Percentiles rank a stretch among this genome's conserved stretches.
phyloP scores from a whole-genome alignment of 2,888 invertebrate species.

The Drymonia ruficornis region DNA sequence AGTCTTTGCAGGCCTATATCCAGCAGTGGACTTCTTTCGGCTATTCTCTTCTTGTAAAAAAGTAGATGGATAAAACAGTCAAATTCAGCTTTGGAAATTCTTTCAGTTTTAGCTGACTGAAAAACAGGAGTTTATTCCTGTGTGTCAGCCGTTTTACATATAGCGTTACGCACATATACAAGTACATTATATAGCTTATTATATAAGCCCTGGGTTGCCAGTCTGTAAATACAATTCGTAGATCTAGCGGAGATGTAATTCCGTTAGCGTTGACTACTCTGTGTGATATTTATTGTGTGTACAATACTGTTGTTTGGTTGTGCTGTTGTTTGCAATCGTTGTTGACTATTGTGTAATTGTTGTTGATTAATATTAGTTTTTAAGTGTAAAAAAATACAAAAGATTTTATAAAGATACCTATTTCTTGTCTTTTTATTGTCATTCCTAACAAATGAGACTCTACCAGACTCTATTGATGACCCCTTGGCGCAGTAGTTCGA shows the following conservation, averaged over 20 bases:
- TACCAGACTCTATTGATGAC: too few species aligned
- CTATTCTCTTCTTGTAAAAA: too few species aligned
- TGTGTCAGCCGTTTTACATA: background rate
- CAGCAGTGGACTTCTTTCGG: too few species aligned
- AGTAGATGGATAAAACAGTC: too few species aligned
- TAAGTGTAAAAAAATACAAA: slow-evolving; percentile 36
- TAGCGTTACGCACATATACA: background rate
- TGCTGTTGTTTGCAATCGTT: slow-evolving; percentile 73
- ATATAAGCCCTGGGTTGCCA: slow-evolving; percentile 46
- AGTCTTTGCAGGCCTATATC: too few species aligned
- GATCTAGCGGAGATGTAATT: slow-evolving; percentile 68
- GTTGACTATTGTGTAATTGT: slow-evolving; percentile 82
- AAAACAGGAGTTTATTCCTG: background rate
- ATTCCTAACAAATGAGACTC: too few species aligned
- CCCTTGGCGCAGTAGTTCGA: too few species aligned
- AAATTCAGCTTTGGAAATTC: too few species aligned
- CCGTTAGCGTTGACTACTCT: slow-evolving; percentile 62
- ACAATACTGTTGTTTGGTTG: slow-evolving; percentile 58
- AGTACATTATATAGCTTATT: background rate
- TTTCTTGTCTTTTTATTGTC: slow-evolving; percentile 6
- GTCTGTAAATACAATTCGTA: slow-evolving; percentile 71
- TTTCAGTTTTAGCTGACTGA: too few species aligned
- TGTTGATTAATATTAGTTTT: slow-evolving; percentile 64
- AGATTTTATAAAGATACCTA: slow-evolving; percentile 17
- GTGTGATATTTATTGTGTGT: slow-evolving; percentile 84